A percentile compares a stretch with the other conserved stretches of the same genome.
Evolutionary conservation across 2,797 vertebrate genomes (phyloP).

Genomic region (Eremophila alpestris): DNA sequence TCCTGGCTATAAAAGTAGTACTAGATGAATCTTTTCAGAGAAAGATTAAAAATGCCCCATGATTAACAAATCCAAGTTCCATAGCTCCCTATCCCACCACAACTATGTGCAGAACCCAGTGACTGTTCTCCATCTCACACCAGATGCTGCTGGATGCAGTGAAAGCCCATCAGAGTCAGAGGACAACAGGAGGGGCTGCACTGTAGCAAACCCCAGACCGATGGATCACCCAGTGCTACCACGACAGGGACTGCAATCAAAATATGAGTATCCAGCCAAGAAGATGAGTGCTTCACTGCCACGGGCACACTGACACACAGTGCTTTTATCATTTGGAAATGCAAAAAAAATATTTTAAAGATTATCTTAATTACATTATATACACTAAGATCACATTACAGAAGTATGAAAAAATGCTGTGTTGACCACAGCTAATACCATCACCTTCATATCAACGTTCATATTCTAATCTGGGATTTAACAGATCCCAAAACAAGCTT

Average conservation of each 20-base stretch:
- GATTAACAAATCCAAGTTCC: neutral
- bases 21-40: neutral
- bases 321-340: neutral
- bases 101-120: neutral
- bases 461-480: neutral
- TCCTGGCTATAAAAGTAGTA: neutral
- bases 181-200: neutral
- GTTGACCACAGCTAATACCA: accelerated
- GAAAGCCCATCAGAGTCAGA: neutral
- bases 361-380: neutral
- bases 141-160: neutral
- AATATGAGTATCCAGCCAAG: neutral
- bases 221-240: neutral
- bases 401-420: neutral
- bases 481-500: neutral
- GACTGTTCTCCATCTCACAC: neutral
- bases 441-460: neutral
- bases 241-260: neutral
- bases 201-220: neutral
- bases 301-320: neutral
- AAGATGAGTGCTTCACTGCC: accelerated
- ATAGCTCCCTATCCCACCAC: neutral
- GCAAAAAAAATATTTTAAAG: neutral
- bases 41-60: neutral
- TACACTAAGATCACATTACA: neutral